Evolutionary conservation across 2,113 vertebrate species (phyloP).

Genomic region (Psittacula cyanocephala): DNA sequence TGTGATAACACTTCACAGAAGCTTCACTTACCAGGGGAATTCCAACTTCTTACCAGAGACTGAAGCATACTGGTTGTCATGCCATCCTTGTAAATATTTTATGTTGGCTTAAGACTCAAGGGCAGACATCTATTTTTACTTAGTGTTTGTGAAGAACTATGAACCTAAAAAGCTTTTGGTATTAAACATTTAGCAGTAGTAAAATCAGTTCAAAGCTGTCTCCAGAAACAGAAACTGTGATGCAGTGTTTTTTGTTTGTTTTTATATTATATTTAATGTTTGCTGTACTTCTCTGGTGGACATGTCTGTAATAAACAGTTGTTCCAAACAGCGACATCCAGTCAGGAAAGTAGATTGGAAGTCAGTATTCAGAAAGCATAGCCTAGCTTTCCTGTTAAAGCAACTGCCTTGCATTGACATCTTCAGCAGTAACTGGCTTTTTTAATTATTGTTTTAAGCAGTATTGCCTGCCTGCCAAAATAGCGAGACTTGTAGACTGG

Average conservation of each 20-base stretch:
- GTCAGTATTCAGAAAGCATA: neutral
- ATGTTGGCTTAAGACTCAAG: conserved; percentile 69
- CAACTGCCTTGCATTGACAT: neutral
- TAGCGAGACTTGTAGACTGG: neutral
- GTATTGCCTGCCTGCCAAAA: neutral
- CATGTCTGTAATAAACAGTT: neutral
- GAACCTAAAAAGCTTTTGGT: conserved; percentile 48
- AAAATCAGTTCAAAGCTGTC: conserved; percentile 30
- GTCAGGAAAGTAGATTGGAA: neutral
- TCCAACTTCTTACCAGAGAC: conserved; percentile 36
- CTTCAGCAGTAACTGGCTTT: neutral
- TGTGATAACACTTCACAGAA: conserved; percentile 59
- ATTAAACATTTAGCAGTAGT: conserved; percentile 27
- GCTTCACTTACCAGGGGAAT: conserved; percentile 60
- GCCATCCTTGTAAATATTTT: conserved; percentile 80
- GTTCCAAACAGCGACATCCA: neutral
- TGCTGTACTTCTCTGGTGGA: neutral
- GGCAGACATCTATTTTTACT: conserved; percentile 65
- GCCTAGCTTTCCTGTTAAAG: neutral
- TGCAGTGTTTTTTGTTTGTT: neutral
- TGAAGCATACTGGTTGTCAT: conserved; percentile 50
- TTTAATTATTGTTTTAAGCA: neutral
- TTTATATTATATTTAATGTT: neutral
- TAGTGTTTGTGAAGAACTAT: conserved; percentile 47
- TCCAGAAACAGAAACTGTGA: neutral